Evolutionary conservation across 2,888 invertebrate genomes (phyloP).

Genomic region (Ornithoptera priamus): DNA sequence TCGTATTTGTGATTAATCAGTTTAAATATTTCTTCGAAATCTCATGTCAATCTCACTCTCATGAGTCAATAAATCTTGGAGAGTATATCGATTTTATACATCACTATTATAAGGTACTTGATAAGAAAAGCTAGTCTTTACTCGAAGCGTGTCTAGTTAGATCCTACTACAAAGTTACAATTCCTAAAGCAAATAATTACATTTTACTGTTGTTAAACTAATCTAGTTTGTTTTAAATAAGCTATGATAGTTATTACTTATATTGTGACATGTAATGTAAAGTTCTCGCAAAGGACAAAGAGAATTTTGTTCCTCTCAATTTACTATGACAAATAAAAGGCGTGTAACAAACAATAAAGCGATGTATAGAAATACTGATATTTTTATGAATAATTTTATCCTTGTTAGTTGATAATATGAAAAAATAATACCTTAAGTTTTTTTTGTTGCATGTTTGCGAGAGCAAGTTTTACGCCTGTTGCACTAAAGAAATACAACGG

Average conservation of each 20-base stretch:
- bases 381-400: too few relatives aligned
- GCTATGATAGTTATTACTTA: too few relatives aligned
- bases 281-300: too few relatives aligned
- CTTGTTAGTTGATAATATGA: too few relatives aligned
- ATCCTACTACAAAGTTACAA: neutral
- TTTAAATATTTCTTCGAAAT: neutral
- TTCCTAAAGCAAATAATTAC: neutral
- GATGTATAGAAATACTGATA: too few relatives aligned
- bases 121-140: neutral
- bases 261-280: too few relatives aligned
- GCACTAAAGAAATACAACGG: neutral
- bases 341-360: too few relatives aligned
- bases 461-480: neutral
- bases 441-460: too few relatives aligned
- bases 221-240: neutral
- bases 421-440: too few relatives aligned
- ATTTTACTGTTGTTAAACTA: neutral
- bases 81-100: neutral
- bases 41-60: neutral
- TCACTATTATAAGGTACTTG: neutral
- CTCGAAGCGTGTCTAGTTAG: neutral
- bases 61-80: neutral
- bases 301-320: too few relatives aligned
- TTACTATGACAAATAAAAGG: too few relatives aligned
- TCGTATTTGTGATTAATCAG: neutral